phyloP scores from a whole-genome alignment of 1,140 invertebrate species.

The Tetraneura akinire region DNA sequence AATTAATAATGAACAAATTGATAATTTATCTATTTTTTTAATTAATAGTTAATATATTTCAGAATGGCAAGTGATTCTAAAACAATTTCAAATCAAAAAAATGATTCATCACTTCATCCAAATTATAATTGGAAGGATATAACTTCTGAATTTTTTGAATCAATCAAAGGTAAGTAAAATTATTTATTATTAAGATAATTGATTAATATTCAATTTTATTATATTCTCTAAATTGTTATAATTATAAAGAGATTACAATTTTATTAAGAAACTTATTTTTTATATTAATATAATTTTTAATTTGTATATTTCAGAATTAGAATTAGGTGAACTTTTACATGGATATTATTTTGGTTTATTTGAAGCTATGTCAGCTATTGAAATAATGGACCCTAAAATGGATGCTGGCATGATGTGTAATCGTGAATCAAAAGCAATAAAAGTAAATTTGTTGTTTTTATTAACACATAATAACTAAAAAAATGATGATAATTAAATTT shows the following conservation, averaged over 20 bases:
- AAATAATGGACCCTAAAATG: constrained; percentile 99
- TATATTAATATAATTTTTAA: not conserved
- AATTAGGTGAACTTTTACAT: constrained; percentile 85
- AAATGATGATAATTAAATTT: too few relatives aligned
- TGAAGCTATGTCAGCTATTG: constrained; percentile 99
- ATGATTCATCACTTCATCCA: not conserved
- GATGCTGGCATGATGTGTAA: constrained; percentile 98
- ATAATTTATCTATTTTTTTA: not conserved
- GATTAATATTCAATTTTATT: not conserved
- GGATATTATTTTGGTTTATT: constrained; percentile 92
- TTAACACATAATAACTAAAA: too few relatives aligned
- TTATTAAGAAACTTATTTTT: too few relatives aligned
- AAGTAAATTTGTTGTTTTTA: constrained; percentile 7
- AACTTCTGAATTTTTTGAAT: constrained; percentile 48
- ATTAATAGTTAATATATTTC: not conserved
- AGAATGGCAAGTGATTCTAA: constrained; percentile 41
- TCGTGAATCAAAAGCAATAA: constrained; percentile 71
- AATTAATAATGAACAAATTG: not conserved
- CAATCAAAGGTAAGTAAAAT: constrained; percentile 32
- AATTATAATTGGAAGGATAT: constrained; percentile 50
- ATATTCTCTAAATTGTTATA: not conserved
- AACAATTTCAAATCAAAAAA: constrained; percentile 33
- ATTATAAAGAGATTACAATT: not conserved
- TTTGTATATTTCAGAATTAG: constrained; percentile 66
- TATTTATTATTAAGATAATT: not conserved